A percentile compares a stretch with the other conserved stretches of the same genome.
Evolutionary conservation across 2,888 invertebrate genomes (phyloP).

Genomic region (Petrophora chlorosata): DNA sequence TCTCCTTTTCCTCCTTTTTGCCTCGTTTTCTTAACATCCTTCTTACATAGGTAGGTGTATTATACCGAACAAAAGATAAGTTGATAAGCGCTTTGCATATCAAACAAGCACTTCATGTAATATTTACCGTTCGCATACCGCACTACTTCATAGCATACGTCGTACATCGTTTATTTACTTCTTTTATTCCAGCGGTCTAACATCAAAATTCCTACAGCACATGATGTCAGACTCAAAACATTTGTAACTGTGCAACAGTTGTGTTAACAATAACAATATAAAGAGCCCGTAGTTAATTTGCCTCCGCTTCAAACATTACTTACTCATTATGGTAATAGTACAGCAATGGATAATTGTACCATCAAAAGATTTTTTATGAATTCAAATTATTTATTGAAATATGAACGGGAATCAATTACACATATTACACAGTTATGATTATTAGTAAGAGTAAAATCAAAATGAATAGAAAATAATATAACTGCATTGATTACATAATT

Average conservation of each 20-base stretch:
- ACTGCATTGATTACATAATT: too few relatives aligned
- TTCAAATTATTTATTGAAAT: too few relatives aligned
- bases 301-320: slow-evolving; percentile 16
- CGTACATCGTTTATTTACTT: slow-evolving; percentile 5
- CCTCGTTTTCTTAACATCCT: too few relatives aligned
- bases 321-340: slow-evolving; percentile 10
- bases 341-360: background rate
- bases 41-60: background rate
- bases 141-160: slow-evolving; percentile 13
- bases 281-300: slow-evolving; percentile 34
- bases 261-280: slow-evolving; percentile 54
- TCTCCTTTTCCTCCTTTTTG: too few relatives aligned
- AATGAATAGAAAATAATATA: too few relatives aligned
- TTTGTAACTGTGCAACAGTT: slow-evolving; percentile 52
- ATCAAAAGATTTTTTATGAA: too few relatives aligned
- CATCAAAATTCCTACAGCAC: slow-evolving; percentile 30
- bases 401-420: too few relatives aligned
- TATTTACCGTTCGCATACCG: slow-evolving; percentile 27
- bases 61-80: slow-evolving; percentile 7
- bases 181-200: slow-evolving; percentile 28
- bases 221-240: slow-evolving; percentile 65
- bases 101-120: slow-evolving; percentile 7
- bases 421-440: too few relatives aligned
- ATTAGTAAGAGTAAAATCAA: too few relatives aligned
- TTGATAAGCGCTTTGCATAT: slow-evolving; percentile 9